phyloP scores from a whole-genome alignment of 2,797 vertebrate genomes.

The Philypnodon macrostomus region DNA sequence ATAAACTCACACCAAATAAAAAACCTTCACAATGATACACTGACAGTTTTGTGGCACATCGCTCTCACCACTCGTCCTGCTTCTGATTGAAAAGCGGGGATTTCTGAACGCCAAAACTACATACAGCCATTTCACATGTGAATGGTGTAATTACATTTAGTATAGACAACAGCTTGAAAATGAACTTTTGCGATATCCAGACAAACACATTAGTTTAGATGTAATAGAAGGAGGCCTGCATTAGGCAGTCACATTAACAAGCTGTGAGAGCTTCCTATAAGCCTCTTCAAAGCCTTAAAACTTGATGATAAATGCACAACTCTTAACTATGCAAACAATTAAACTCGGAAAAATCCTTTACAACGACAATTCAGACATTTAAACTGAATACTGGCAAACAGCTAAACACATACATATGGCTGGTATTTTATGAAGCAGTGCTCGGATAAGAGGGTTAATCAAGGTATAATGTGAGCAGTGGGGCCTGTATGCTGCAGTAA shows the following conservation, averaged over 20 bases:
- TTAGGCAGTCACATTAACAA: slow-evolving; percentile 67
- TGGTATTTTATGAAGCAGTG: slow-evolving; percentile 17
- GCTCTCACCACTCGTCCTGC: background rate
- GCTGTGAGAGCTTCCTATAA: slow-evolving; percentile 51
- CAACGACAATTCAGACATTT: slow-evolving; percentile 25
- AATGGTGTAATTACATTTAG: slow-evolving; percentile 37
- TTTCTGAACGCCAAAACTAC: slow-evolving; percentile 25
- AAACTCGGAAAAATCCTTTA: slow-evolving; percentile 44
- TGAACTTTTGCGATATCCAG: slow-evolving; percentile 57
- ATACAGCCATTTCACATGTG: slow-evolving; percentile 5
- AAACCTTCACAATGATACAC: too few relatives aligned
- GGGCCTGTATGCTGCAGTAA: background rate
- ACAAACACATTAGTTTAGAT: slow-evolving; percentile 63
- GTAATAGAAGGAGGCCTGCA: slow-evolving; percentile 53
- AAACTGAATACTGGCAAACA: slow-evolving; percentile 23
- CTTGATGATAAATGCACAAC: slow-evolving; percentile 26
- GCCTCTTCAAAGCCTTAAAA: slow-evolving; percentile 40
- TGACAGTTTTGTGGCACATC: background rate
- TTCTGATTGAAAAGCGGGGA: background rate
- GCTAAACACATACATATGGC: slow-evolving; percentile 16
- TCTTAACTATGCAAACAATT: slow-evolving; percentile 52
- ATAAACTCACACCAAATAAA: too few relatives aligned
- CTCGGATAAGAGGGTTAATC: slow-evolving; percentile 8
- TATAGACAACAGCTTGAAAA: slow-evolving; percentile 66
- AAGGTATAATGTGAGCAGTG: slow-evolving; percentile 1